Conservation (phyloP, 1,140 invertebrate genomes). For the Parasteatoda tepidariorum region DNA sequence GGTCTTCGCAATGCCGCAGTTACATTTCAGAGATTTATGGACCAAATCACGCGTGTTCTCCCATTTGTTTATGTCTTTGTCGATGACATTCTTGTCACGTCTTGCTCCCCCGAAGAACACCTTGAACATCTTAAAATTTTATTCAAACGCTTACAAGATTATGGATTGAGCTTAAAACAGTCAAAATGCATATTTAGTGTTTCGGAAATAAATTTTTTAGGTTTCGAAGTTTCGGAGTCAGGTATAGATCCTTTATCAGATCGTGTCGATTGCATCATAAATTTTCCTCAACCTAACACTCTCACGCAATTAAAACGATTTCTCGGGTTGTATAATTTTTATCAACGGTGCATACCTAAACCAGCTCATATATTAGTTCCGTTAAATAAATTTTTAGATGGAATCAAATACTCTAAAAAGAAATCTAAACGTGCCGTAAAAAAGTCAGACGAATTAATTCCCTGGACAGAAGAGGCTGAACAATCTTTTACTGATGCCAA, state of each 20-base stretch:
- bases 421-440: too few species aligned
- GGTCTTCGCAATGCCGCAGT: conserved; percentile 51
- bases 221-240: neutral
- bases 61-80: neutral
- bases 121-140: conserved; percentile 66
- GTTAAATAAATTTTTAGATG: too few species aligned
- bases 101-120: conserved; percentile 66
- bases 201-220: conserved; percentile 30
- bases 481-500: too few species aligned
- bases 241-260: conserved; percentile 28
- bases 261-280: conserved; percentile 28
- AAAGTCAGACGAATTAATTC: too few species aligned
- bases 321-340: too few species aligned
- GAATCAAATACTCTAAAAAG: too few species aligned
- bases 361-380: too few species aligned
- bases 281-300: conserved; percentile 64
- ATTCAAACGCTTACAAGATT: conserved; percentile 65
- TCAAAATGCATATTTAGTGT: conserved; percentile 57
- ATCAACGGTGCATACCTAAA: too few species aligned
- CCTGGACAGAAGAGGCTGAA: too few species aligned
- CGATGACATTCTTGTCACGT: conserved; percentile 67
- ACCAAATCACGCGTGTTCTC: conserved; percentile 31
- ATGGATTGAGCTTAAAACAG: conserved; percentile 65
- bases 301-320: conserved; percentile 63
- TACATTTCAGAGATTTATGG: conserved; percentile 55